Base-by-base conservation (phyloP, 2,888 invertebrate genomes). In the Gandaritis pyraliata region DNA sequence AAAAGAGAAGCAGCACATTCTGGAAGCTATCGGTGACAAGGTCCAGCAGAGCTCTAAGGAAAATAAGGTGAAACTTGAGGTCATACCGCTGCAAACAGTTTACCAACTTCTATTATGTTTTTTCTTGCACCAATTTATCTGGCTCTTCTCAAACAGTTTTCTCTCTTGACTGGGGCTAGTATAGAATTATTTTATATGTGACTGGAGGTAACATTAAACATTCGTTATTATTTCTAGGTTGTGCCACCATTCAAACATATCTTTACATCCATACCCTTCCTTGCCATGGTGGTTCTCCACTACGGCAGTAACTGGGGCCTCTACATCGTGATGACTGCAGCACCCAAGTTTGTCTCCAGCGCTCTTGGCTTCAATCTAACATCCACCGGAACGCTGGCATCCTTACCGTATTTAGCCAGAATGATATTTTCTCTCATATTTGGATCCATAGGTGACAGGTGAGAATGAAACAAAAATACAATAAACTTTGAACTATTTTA, bases 301-400 rank as follows among this genome's bases (percentile, higher is more conserved):
- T 96, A 95, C 74, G 96, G 96, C 29, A 96, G 94, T 81, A 92
- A 95, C 71, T 96, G 96, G 94, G 95, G 96, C 0, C 76, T 96
- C 4, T 96, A 95, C 84, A 95, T 96, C 82, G 92, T 95, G 55
- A 94, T 96, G 85, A 96, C 95, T 0, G 95, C 95, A 0, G 95
- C 96, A 12, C 96, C 96, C 1, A 95, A 95, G 74, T 96, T 95
- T 81, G 93, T 96, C 72, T 95, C 95, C 38, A 95, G 95, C 70
- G 94, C 95, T 0, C 86, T 96, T 8, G 95, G 95, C 11, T 96
- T 95, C 77, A 93, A 95, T 75, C 82, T 96, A 7, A 93, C 95
- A 0, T 94, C 95, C 13, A 95, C 96, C 0, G 96, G 96, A 33
- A 88, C 94, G 0, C 85, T 96, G 2, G 93, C 96, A 0, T 94